Evolutionary conservation across 2,113 vertebrate genomes (phyloP).

Genomic region (Megaleporinus macrocephalus): DNA sequence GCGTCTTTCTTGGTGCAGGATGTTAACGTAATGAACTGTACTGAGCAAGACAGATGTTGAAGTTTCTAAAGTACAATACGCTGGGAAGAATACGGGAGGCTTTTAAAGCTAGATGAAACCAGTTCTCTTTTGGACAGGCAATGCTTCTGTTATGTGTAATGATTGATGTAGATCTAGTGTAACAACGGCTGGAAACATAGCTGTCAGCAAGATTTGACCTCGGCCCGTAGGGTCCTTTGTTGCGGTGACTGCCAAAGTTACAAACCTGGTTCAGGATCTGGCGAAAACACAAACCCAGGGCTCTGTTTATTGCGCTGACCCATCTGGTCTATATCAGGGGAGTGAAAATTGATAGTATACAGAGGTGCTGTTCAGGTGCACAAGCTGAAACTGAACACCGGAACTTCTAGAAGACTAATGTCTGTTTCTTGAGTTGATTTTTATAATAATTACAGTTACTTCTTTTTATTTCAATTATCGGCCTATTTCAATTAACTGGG

Average conservation of each 20-base stretch:
- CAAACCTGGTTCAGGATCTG: background rate
- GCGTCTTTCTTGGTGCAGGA: background rate
- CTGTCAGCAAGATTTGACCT: constrained; percentile 34
- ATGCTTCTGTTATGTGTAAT: background rate
- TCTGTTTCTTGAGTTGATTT: too few relatives aligned
- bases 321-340: background rate
- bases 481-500: too few relatives aligned
- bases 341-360: background rate
- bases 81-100: background rate
- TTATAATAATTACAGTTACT: too few relatives aligned
- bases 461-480: too few relatives aligned
- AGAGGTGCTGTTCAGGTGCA: background rate
- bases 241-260: background rate
- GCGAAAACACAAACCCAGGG: background rate
- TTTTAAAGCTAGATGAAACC: background rate
- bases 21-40: background rate
- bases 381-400: too few relatives aligned
- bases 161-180: background rate
- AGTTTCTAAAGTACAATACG: background rate
- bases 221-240: background rate
- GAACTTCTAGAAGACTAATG: too few relatives aligned
- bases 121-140: background rate
- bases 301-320: too few relatives aligned
- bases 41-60: background rate
- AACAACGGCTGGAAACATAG: background rate